A percentile compares a stretch with the other conserved stretches of the same genome.
Evolutionary conservation across 2,797 vertebrate genomes (phyloP).

Genomic region (Mastacembelus armatus): DNA sequence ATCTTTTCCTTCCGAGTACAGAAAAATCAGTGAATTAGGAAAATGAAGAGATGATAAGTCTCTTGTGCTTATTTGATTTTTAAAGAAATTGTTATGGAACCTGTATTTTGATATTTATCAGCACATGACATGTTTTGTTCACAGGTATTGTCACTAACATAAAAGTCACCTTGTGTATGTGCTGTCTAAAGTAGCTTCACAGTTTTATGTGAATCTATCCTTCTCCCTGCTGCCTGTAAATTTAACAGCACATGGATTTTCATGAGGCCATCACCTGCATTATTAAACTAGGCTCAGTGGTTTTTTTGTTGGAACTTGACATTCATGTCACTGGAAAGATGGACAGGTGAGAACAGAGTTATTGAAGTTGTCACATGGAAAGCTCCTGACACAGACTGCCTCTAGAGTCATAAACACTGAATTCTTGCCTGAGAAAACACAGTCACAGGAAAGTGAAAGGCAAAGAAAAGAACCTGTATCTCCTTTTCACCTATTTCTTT

Average conservation of each 20-base stretch:
- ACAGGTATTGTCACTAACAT: not conserved
- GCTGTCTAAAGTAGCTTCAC: not conserved
- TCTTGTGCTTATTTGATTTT: slow-evolving; percentile 16
- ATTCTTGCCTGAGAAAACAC: slow-evolving; percentile 10
- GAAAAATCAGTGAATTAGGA: slow-evolving; percentile 16
- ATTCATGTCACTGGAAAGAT: slow-evolving; percentile 18
- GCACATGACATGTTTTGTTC: not conserved
- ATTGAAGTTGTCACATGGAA: slow-evolving; percentile 28
- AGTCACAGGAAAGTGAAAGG: slow-evolving; percentile 7
- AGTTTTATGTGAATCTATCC: not conserved
- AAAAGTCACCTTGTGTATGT: slow-evolving; percentile 1
- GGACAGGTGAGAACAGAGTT: slow-evolving; percentile 16
- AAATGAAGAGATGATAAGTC: slow-evolving; percentile 24
- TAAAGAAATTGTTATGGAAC: slow-evolving; percentile 7
- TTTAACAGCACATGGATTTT: slow-evolving; percentile 17
- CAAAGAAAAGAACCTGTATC: slow-evolving; percentile 2
- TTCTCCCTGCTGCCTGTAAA: not conserved
- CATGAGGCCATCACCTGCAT: slow-evolving; percentile 30
- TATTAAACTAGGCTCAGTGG: slow-evolving; percentile 28
- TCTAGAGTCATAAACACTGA: slow-evolving; percentile 20
- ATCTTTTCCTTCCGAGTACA: slow-evolving; percentile 4
- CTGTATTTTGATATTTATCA: not conserved
- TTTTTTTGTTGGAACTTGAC: slow-evolving; percentile 36
- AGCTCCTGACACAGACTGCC: slow-evolving; percentile 22
- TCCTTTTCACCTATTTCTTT: slow-evolving; percentile 4